Base-by-base conservation (phyloP, 1,140 invertebrate species). In the Amphibalanus amphitrite region DNA sequence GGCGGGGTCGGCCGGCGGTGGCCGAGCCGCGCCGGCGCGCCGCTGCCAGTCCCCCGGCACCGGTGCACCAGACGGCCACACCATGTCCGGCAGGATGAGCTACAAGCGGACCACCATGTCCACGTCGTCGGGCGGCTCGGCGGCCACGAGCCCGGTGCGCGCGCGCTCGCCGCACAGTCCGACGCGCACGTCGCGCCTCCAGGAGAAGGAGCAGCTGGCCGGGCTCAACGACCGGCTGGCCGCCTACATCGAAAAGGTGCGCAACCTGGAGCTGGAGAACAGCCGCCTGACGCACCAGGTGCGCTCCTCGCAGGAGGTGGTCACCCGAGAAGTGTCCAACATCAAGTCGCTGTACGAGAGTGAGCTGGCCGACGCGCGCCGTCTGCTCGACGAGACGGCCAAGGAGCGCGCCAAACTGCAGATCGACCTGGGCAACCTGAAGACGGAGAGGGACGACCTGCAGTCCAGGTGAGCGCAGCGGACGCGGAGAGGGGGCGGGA, bases 171-270 rank as follows among this genome's bases (percentile, higher is more conserved):
- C 92, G 8, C 80, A 95, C 33, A 95, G 92, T 77, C 95, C 95
- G 69, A 93, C 93, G 20, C 85, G 93, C 72, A 86, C 93, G 71
- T 90, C 89, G 13, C 88, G 95, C 33, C 83, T 95, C 30, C 91
- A 95, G 79, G 96, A 99, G 80, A 98, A 98, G 81, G 88, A 89
- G 74, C 90, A 95, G 77, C 83, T 99, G 74, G 90, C 92, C 79
- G 90, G 93, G 82, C 83, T 98, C 17, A 99, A 99, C 80, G 93
- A 98, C 79, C 90, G 96, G 71, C 82, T 99, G 73, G 96, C 96
- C 17, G 86, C 86, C 67, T 98, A 98, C 79, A 98, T 98, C 76
- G 95, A 99, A 75, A 86, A 88, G 76, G 94, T 97, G 28, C 86
- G 94, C 64, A 88, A 89, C 75, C 83, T 99, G 74, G 95, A 98